Evolutionary conservation across 2,888 invertebrate species (phyloP), one percentile per base, ranked within the genome.

Genomic region (Apamea anceps): DNA sequence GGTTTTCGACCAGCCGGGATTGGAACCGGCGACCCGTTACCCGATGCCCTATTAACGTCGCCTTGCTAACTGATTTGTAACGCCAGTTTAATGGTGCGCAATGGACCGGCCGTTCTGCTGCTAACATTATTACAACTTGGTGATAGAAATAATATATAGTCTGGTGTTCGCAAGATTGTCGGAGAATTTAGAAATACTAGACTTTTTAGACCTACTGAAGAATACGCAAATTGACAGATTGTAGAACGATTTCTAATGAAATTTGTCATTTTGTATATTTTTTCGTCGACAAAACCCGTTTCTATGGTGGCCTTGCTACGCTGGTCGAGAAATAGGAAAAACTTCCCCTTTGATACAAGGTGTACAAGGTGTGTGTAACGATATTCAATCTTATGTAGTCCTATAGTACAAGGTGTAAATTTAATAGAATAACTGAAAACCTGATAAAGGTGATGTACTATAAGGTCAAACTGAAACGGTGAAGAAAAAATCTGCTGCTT

Each of bases 11-110:
- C 72, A 76, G 76, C 57, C 71, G 80, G 80, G 80, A 86, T 79
- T 81, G 85, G 75, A 90, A 82, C 81, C 85, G 84, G 82, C 84
- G 86, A 81, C 84, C 87, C 87, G 86, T 83, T 68, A 76, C 65
- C 81, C 80, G 79, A 84, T 85, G 79, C 85, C 84, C 88, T 86
- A 91, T 91, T 91, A 91, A 84, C 81, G 86, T 81, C 81, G 78
- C 80, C 83, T 83, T 82, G 77, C 51, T 81, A 79, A 82, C 78
- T 82, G 85, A 91, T 90, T 88, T 90, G 86, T 87, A 80, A 81
- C 77, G 71, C 62, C 67, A n/a, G 78, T 51, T 73, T 85, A 85
- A 88, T 81, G 81, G 88, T 48, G 78, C 75, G 82, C 28, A 77
- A 77, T 77, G 75, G 77, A 48, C 62, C 77, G 72, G 12, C 37